Evolutionary conservation across 2,888 invertebrate species (phyloP).

Genomic region (Zygogramma bicolorata): DNA sequence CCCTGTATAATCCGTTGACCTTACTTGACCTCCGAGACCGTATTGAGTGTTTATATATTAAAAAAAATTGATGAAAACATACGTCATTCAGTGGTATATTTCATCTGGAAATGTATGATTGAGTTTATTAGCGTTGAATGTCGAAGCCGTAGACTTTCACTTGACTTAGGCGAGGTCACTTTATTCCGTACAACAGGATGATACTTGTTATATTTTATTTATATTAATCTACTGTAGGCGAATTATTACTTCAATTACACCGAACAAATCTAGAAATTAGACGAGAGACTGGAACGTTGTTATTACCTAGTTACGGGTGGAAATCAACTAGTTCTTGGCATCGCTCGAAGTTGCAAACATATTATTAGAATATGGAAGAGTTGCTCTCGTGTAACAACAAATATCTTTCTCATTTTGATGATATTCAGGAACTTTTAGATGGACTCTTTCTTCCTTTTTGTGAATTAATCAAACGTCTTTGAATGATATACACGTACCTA

Average conservation of each 20-base stretch:
- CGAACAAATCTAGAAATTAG: conserved; percentile 51
- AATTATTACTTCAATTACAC: conserved; percentile 66
- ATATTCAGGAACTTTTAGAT: no score
- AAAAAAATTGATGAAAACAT: conserved; percentile 36
- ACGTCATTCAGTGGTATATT: conserved; percentile 47
- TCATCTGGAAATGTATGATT: conserved; percentile 50
- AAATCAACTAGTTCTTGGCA: background rate
- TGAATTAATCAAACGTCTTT: no score
- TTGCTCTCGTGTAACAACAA: no score
- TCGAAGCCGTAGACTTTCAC: conserved; percentile 39
- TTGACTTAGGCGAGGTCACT: conserved; percentile 58
- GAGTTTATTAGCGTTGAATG: conserved; percentile 52
- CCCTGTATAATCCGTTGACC: conserved; percentile 31
- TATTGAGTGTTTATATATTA: conserved; percentile 39
- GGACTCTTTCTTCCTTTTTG: no score
- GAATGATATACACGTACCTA: no score
- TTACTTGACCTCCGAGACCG: conserved; percentile 39
- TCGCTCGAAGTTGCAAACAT: no score
- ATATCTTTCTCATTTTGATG: no score
- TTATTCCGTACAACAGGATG: conserved; percentile 64
- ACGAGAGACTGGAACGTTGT: background rate
- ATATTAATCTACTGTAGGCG: conserved; percentile 67
- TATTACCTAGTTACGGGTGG: background rate
- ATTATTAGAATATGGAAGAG: no score
- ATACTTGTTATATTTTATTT: conserved; percentile 66